Conservation (phyloP, 1,140 invertebrate species). For the Sinonovacula constricta region DNA sequence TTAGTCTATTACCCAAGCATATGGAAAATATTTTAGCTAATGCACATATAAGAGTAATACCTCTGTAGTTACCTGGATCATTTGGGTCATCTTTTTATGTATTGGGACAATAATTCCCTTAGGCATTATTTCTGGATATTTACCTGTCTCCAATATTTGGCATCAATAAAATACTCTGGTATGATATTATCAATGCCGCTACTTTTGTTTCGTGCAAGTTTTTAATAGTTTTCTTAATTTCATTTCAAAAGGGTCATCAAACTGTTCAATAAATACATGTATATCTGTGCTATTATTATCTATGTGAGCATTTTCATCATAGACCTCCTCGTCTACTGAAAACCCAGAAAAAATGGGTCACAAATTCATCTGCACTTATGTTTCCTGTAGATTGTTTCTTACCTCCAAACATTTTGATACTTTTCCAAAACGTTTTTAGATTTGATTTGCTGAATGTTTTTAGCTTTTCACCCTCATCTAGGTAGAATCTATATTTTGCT, state of each 20-base stretch:
- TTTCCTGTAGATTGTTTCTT: not conserved
- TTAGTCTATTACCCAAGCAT: not conserved
- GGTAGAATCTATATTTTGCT: not conserved
- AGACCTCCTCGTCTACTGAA: not conserved
- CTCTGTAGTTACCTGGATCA: conserved; percentile 14
- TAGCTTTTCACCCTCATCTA: not conserved
- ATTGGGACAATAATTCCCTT: conserved; percentile 21
- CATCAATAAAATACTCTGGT: not conserved
- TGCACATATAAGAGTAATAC: not conserved
- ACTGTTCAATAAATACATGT: not conserved
- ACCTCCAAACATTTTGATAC: not conserved
- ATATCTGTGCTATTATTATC: not conserved
- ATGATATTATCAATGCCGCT: not conserved
- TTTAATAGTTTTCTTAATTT: not conserved
- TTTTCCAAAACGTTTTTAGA: not conserved
- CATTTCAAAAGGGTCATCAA: not conserved
- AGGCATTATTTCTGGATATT: not conserved
- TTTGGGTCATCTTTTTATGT: conserved; percentile 9
- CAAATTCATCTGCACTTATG: not conserved
- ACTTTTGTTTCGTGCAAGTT: not conserved
- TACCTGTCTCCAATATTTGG: conserved; percentile 13
- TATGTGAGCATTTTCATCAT: not conserved
- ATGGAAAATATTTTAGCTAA: not conserved
- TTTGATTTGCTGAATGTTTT: not conserved
- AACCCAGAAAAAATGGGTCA: not conserved